Percentiles rank a stretch among this genome's conserved stretches.
Conservation (phyloP, 2,888 invertebrate genomes). For the Brenthis hecate region DNA sequence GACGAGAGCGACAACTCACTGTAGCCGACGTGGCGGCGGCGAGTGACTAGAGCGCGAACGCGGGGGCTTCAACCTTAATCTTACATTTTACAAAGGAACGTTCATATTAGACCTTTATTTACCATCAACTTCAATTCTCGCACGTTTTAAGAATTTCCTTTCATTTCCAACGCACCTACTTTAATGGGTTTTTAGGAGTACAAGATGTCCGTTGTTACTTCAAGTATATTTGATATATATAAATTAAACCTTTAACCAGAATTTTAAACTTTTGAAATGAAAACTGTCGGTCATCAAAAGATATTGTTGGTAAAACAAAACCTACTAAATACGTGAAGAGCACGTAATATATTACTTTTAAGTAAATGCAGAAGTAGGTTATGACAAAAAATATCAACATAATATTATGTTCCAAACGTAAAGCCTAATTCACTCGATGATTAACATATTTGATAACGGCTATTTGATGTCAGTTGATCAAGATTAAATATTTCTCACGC, state of each 20-base stretch:
- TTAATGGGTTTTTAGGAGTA: background rate
- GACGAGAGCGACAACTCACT: background rate
- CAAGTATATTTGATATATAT: background rate
- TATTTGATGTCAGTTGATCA: slow-evolving; percentile 18
- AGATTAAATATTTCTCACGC: slow-evolving; percentile 25
- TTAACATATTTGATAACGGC: slow-evolving; percentile 8
- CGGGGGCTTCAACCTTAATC: slow-evolving; percentile 12
- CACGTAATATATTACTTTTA: slow-evolving; percentile 16
- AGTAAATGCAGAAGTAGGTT: slow-evolving; percentile 19
- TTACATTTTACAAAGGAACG: slow-evolving; percentile 24
- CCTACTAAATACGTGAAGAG: slow-evolving; percentile 18
- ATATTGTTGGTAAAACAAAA: background rate
- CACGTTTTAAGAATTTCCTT: background rate
- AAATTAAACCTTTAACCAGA: background rate
- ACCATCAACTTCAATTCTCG: slow-evolving; percentile 8
- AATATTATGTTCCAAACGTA: slow-evolving; percentile 10
- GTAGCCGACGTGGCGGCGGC: no score
- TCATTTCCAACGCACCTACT: background rate
- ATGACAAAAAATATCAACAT: slow-evolving; percentile 11
- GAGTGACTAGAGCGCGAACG: slow-evolving; percentile 2
- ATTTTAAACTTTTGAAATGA: background rate
- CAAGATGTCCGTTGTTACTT: background rate
- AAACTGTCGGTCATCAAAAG: slow-evolving; percentile 8
- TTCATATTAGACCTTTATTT: slow-evolving; percentile 18
- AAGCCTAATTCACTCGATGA: background rate